Conservation (phyloP, 2,888 invertebrate genomes). For the Lasioglossum marginatum region DNA sequence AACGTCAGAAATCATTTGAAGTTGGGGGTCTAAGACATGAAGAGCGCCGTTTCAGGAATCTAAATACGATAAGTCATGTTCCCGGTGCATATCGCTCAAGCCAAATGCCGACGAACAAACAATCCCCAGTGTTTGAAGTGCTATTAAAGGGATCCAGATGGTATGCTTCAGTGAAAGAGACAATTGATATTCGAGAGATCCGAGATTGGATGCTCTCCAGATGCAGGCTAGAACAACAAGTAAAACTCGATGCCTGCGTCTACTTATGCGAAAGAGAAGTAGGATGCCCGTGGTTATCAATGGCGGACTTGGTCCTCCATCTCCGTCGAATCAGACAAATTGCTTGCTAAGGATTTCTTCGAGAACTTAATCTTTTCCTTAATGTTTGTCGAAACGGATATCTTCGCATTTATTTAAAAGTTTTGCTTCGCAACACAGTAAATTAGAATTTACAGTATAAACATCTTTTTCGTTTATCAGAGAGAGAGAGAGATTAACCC, state of each 20-base stretch:
- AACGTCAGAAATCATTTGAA: neutral
- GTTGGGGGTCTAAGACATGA: neutral
- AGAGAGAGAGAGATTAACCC: too few relatives aligned
- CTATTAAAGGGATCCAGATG: conserved; percentile 64
- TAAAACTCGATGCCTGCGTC: conserved; percentile 43
- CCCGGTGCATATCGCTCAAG: conserved; percentile 23
- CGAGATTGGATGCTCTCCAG: conserved; percentile 65
- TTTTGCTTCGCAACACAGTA: neutral
- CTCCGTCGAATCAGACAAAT: neutral
- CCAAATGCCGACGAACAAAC: conserved; percentile 55
- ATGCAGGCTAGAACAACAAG: conserved; percentile 63
- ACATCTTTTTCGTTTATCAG: too few relatives aligned
- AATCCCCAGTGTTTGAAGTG: conserved; percentile 52
- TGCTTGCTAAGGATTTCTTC: neutral
- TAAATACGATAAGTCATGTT: conserved; percentile 5
- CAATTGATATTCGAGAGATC: conserved; percentile 62
- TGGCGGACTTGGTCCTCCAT: neutral
- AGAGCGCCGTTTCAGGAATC: neutral
- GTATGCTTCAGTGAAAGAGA: conserved; percentile 43
- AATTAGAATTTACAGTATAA: neutral
- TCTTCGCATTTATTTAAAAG: neutral
- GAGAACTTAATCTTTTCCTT: neutral
- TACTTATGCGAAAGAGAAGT: conserved; percentile 51
- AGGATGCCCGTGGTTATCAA: conserved; percentile 48
- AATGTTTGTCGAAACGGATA: neutral